These are phyloP conservation scores for Melolontha melolontha DNA, from an alignment of 2,888 invertebrate species.

Conservation along the genomic window DNA sequence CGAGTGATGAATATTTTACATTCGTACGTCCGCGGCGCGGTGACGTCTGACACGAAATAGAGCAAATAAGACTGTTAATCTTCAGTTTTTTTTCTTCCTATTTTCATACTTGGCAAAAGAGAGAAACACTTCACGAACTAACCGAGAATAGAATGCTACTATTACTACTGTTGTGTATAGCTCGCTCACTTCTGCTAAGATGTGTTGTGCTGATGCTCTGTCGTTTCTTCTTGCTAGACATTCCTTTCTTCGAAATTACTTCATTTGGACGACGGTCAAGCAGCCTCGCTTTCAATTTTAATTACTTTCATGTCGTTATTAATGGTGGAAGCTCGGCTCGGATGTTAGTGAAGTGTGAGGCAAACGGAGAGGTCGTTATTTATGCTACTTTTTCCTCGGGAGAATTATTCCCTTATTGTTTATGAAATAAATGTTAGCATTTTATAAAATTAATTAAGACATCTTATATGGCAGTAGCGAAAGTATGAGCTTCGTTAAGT, in stretches of 20 bases:
- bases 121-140: no score
- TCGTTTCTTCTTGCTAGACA: not conserved
- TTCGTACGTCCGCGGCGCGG: constrained; percentile 33
- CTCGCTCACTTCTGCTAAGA: no score
- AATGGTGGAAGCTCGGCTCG: constrained; percentile 1
- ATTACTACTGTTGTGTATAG: not conserved
- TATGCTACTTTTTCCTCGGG: no score
- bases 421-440: no score
- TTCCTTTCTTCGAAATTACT: constrained; percentile 21
- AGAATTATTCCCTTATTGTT: no score
- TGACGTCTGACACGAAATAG: constrained; percentile 48
- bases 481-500: not conserved
- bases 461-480: not conserved
- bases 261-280: constrained; percentile 8
- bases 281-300: constrained; percentile 11
- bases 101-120: constrained; percentile 2
- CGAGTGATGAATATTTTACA: constrained; percentile 47
- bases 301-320: constrained; percentile 17
- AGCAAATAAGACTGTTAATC: constrained; percentile 45
- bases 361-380: constrained; percentile 1
- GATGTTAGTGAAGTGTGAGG: constrained; percentile 1
- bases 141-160: no score
- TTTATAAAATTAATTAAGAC: no score
- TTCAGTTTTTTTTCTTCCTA: constrained; percentile 12
- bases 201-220: not conserved